Percentiles rank a stretch among this genome's conserved stretches.
These are phyloP conservation scores for Sebastes diploproa DNA, from an alignment of 2,797 vertebrate species.

Conservation along the genomic window DNA sequence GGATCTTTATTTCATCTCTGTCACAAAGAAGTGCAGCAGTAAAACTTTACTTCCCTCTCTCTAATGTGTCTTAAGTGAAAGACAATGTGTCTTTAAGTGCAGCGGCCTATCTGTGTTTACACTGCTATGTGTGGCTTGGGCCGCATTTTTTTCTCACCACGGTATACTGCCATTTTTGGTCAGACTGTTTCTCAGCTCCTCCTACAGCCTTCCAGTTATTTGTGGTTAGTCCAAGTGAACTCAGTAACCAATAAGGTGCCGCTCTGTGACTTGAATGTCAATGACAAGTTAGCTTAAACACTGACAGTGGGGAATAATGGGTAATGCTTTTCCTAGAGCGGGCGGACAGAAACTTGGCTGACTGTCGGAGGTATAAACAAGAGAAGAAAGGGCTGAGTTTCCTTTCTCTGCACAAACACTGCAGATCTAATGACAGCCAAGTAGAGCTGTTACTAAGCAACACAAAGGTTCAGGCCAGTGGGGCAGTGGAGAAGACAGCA, in stretches of 20 bases:
- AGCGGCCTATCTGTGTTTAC: background rate
- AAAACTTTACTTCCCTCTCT: background rate
- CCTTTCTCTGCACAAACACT: background rate
- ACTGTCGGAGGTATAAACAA: constrained; percentile 23
- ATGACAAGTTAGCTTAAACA: constrained; percentile 12
- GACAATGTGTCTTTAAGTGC: background rate
- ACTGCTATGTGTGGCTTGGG: background rate
- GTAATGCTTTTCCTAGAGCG: background rate
- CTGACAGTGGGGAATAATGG: constrained; percentile 1
- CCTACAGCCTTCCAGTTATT: constrained; percentile 2
- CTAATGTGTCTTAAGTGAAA: background rate
- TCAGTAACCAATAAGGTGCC: background rate
- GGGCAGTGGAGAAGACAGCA: background rate
- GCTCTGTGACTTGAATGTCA: constrained; percentile 54
- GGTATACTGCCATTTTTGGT: constrained; percentile 68
- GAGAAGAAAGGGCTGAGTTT: constrained; percentile 21
- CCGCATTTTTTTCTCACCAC: background rate
- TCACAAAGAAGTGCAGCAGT: background rate
- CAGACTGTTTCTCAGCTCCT: constrained; percentile 43
- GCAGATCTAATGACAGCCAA: background rate
- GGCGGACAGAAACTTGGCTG: constrained; percentile 38
- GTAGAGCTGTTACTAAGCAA: constrained; percentile 54
- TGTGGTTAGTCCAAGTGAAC: constrained; percentile 15
- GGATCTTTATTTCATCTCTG: constrained; percentile 6
- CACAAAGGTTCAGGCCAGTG: background rate